Base-by-base conservation (phyloP, 2,113 vertebrate genomes). In the Polypterus bichir region DNA sequence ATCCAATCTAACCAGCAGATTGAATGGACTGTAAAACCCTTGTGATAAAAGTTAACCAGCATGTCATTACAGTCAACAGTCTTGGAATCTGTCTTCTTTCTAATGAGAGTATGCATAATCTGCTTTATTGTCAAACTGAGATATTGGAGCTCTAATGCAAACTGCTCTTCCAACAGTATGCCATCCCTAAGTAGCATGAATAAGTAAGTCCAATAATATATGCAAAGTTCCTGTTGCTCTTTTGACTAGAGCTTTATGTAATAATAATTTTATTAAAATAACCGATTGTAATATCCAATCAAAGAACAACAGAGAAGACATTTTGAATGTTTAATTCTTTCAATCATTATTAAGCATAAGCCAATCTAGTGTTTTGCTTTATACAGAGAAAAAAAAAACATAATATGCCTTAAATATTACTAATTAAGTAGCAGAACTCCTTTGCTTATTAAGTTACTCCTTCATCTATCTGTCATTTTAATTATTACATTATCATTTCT, bases 401-500 rank as follows among this genome's bases (percentile, higher is more conserved):
- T 85, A 73, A 86, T 86, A 78, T 77, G 27, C 75, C 79, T 80
- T 82, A 84, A 86, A 82, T 86, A 76, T 77, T 76, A 74, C 79
- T 85, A 87, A 85, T 83, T 83, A 79, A 79, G 75, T 74, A 9
- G 11, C 64, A 69, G 74, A 48, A 4, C 11, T 44, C 9, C 57
- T 27, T 82, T 85, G 81, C 83, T 77, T 82, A 81, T 83, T 86
- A 88, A 91, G 91, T 91, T 86, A 87, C 81, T 91, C 89, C 91
- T 92, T 93, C 88, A 93, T 92, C 91, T 89, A 86, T 92, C 89
- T 93, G 88, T 96, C 91, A 91, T 97, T 97, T 92, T 98, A 96
- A 97, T 96, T 96, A 96, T 96, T 97, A 95, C 91, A 94, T 97
- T 97, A 98, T 94, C 91, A 94, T 95, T 94, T 93, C 94, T 87